Base-by-base conservation (phyloP, 2,797 vertebrate species). In the Acipenser oxyrinchus region DNA sequence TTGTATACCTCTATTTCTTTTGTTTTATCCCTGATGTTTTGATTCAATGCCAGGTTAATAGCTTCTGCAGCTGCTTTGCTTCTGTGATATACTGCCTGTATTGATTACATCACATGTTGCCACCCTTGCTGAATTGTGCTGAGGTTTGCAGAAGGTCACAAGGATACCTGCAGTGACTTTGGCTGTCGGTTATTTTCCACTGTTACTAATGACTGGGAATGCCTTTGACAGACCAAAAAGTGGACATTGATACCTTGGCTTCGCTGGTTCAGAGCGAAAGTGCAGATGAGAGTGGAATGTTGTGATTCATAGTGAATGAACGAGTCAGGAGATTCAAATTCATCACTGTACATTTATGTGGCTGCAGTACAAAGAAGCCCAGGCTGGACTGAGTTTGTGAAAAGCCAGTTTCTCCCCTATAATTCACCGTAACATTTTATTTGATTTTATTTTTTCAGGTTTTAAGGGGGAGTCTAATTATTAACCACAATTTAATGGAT, bases 21-120 rank as follows among this genome's bases (percentile, higher is more conserved):
- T 60, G 49, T 60, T 58, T 48, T 62, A 60, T 64, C 73, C 66
- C 70, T 74, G 65, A 67, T 70, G 50, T 71, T 55, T 67, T 67
- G 72, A 69, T 76, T 75, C 67, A 57, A 68, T 52, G 64, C 71
- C 75, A 71, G 74, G 66, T 69, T 72, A 71, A 74, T 68, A 72
- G 75, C 69, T 79, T 64, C 67, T 70, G 12, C 67, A 72, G 61
- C 61, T 58, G 64, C 79, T 77, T 76, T 8, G 18, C 79, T 80
- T 78, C 72, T 69, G 3, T 77, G 72, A 81, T 80, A 69, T 80
- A 78, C 76, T 79, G 73, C 77, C 77, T 74, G 61, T 74, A 77
- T 82, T 70, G 67, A 74, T 82, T 82, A 83, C 73, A 70, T 86
- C 76, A 82, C 85, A 81, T 83, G 79, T 87, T 87, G 73, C 82